Conservation (phyloP, 2,797 vertebrate species). For the Fratercula arctica region DNA sequence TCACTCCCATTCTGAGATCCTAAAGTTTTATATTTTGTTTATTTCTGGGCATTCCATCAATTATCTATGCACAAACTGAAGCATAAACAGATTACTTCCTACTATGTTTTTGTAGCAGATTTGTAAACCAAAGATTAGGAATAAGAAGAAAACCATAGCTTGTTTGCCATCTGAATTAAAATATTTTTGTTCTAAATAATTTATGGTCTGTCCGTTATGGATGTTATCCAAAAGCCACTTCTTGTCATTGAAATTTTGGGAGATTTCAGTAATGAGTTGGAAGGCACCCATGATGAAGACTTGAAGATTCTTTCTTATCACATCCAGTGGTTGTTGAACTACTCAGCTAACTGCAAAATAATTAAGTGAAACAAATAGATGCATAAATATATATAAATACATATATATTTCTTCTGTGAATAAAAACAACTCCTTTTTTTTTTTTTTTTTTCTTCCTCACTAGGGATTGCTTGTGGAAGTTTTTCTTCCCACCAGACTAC, state of each 20-base stretch:
- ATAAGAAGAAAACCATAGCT: not conserved
- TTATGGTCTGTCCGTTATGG: not conserved
- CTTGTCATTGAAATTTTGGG: not conserved
- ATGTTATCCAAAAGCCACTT: not conserved
- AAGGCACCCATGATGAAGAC: not conserved
- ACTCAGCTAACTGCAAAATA: not conserved
- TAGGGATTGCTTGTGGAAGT: constrained; percentile 98
- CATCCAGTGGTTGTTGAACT: not conserved
- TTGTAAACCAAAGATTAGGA: not conserved
- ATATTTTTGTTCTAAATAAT: not conserved
- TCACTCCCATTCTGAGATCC: not conserved
- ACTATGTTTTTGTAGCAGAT: not conserved
- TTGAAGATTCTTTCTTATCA: not conserved
- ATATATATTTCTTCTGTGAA: not conserved
- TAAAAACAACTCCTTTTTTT: not conserved
- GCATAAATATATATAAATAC: not conserved
- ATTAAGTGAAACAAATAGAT: not conserved
- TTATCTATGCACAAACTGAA: not conserved
- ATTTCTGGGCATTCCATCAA: not conserved
- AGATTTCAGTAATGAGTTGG: not conserved
- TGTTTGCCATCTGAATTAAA: not conserved
- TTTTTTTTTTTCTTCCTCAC: not conserved
- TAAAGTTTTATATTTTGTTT: not conserved
- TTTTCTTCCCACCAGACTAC: constrained; percentile 96
- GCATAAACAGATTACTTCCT: not conserved